These are phyloP conservation scores for Rhabdornis inornatus DNA, from an alignment of 2,113 vertebrate species.

Conservation along the genomic window DNA sequence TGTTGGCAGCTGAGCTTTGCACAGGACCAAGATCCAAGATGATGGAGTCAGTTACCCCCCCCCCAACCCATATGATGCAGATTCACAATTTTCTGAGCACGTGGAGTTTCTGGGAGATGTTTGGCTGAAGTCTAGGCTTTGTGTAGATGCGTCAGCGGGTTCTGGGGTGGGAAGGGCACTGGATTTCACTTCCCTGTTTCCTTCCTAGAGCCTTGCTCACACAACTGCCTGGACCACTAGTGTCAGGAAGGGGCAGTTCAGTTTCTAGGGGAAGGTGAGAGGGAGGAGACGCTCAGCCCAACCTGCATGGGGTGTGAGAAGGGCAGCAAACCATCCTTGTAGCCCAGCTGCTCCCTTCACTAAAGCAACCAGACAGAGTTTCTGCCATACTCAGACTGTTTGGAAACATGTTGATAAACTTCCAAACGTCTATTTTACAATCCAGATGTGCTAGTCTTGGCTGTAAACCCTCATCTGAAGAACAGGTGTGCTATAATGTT, in stretches of 20 bases:
- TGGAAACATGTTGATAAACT: conserved; percentile 64
- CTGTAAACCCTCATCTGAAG: conserved; percentile 69
- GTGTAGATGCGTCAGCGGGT: not conserved
- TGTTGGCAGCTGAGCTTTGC: not conserved
- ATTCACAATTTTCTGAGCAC: not conserved
- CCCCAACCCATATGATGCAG: not conserved
- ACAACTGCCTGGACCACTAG: not conserved
- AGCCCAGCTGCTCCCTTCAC: conserved; percentile 66
- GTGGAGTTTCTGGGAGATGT: not conserved
- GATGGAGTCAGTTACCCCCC: not conserved
- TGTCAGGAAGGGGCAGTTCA: not conserved
- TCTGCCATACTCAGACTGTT: conserved; percentile 62
- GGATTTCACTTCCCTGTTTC: not conserved
- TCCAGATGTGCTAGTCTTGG: conserved; percentile 75
- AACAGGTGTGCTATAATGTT: conserved; percentile 77
- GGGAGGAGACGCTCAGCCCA: not conserved
- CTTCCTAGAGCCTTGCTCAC: conserved; percentile 1
- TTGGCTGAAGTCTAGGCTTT: not conserved
- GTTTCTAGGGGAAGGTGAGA: not conserved
- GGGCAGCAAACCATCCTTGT: conserved; percentile 8
- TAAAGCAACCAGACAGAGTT: conserved; percentile 56
- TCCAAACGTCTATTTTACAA: conserved; percentile 70
- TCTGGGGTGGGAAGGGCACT: not conserved
- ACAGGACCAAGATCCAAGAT: not conserved
- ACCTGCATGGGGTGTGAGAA: not conserved